Percentiles rank a stretch among this genome's conserved stretches.
Conservation (phyloP, 2,888 invertebrate species). For the Melanostoma scalare region DNA sequence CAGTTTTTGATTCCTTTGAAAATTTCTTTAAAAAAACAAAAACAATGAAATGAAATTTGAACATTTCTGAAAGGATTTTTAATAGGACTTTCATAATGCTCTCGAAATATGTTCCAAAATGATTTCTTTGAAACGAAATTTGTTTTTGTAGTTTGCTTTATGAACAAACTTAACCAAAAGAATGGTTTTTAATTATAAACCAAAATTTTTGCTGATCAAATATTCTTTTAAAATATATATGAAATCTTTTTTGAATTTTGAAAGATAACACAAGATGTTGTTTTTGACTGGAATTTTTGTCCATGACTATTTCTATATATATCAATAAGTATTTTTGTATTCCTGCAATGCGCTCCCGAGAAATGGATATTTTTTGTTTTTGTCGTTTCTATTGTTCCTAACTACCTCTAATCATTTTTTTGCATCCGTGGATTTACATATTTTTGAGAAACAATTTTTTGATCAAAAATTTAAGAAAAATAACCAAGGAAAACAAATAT, state of each 20-base stretch:
- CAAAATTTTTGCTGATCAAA: conserved; percentile 46
- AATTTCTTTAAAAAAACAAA: not conserved
- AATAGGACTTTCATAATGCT: too few relatives aligned
- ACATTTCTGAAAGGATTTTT: too few relatives aligned
- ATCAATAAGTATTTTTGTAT: conserved; percentile 52
- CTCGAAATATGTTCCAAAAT: conserved; percentile 46
- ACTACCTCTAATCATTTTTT: conserved; percentile 58
- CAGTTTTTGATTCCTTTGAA: not conserved
- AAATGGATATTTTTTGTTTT: conserved; percentile 57
- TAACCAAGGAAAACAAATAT: conserved; percentile 4
- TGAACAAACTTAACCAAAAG: conserved; percentile 23
- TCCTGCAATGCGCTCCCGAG: conserved; percentile 66
- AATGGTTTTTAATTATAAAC: conserved; percentile 32
- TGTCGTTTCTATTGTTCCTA: conserved; percentile 31
- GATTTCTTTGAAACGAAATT: conserved; percentile 17
- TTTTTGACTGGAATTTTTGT: conserved; percentile 52
- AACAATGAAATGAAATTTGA: too few relatives aligned
- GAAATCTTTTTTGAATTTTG: conserved; percentile 66
- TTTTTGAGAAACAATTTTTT: conserved; percentile 52
- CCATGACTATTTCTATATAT: conserved; percentile 14
- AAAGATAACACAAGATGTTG: conserved; percentile 45
- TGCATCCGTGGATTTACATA: conserved; percentile 65
- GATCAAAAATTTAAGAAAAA: conserved; percentile 39
- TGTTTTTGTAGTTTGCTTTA: conserved; percentile 52
- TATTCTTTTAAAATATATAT: conserved; percentile 23